These are phyloP conservation scores for Cynodonichthys magdalenae DNA, from an alignment of 2,797 vertebrate species.

Conservation along the genomic window DNA sequence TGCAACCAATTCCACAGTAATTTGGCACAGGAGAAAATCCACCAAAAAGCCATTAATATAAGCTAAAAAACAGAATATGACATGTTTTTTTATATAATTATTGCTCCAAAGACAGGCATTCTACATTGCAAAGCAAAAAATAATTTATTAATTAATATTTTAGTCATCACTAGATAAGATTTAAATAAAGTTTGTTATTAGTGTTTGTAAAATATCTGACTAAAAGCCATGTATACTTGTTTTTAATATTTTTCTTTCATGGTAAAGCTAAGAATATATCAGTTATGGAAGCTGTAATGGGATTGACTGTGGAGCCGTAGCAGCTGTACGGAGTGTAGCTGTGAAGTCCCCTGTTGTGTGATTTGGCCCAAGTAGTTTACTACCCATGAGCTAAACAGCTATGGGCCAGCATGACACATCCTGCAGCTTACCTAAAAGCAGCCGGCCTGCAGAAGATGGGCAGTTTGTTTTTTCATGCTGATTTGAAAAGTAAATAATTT, in stretches of 20 bases:
- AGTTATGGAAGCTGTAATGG: slow-evolving; percentile 1
- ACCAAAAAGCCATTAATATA: slow-evolving; percentile 9
- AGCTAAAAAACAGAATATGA: not conserved
- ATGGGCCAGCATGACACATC: slow-evolving; percentile 18
- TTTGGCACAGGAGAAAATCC: slow-evolving; percentile 6
- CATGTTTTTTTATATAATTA: no score
- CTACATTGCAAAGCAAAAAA: not conserved
- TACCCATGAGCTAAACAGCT: slow-evolving; percentile 34
- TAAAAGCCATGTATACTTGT: not conserved
- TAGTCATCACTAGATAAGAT: not conserved
- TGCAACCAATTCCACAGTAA: slow-evolving; percentile 21
- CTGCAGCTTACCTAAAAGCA: slow-evolving; percentile 18
- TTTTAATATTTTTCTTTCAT: not conserved
- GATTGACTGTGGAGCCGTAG: slow-evolving; percentile 14
- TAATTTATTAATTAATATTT: not conserved
- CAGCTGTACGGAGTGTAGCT: slow-evolving; percentile 24
- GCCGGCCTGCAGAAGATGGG: not conserved
- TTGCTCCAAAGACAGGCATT: not conserved
- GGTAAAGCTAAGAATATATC: slow-evolving; percentile 4
- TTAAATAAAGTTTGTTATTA: not conserved
- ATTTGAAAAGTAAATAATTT: no score
- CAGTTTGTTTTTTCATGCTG: no score
- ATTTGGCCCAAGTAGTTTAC: slow-evolving; percentile 39
- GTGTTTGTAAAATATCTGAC: no score
- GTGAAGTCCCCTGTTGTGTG: slow-evolving; percentile 31